Base-by-base conservation (phyloP, 1,140 invertebrate genomes). In the Ostrea denselamellosa region DNA sequence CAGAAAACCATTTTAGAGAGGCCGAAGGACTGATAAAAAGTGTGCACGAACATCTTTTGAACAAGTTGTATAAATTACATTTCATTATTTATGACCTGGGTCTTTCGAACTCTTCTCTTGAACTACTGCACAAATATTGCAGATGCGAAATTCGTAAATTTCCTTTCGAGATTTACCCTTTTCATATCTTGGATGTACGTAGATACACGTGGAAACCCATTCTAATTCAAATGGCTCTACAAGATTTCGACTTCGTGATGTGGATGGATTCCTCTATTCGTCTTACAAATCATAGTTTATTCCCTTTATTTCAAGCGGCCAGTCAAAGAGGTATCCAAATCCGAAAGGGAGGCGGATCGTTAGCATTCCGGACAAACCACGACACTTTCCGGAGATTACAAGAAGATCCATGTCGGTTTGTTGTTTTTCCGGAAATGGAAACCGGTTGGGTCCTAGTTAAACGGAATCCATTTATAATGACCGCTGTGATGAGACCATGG, bases 71-170 rank as follows among this genome's bases (percentile, higher is more conserved):
- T 25, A 71, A 5, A 71, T 10, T 87, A 7, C 77, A 87, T 34
- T 34, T 87, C 8, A 87, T 87, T 28, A 44, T 87, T 19, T 87
- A 87, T 83, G 86, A 87, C 25, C 77, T 87, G 25, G 86, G 86
- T 34, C 68, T 87, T 81, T 82, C 22, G n/a, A 28, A 82, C 17
- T 54, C 44, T 8, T 51, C 77, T 56, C 22, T 51, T 19, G 3
- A 22, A 10, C 9, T 51, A 5, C 51, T 87, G 52, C 56, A 83
- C 56, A 83, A 82, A 51, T 62, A 82, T 12, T 87, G 86, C 25
- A 83, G 51, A n/a, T 87, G 86, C 56, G 86, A 87, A 62, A 52
- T 82, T 2, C 25, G 86, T n/a, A 34, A 17, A 51, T 87, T 87
- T 62, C 71, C 71, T 12, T 87, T 87, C 44, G 12, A 82, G 0